Evolutionary conservation across 2,888 invertebrate genomes (phyloP), one percentile per base, ranked within the genome.

Genomic region (Frankliniella fusca): DNA sequence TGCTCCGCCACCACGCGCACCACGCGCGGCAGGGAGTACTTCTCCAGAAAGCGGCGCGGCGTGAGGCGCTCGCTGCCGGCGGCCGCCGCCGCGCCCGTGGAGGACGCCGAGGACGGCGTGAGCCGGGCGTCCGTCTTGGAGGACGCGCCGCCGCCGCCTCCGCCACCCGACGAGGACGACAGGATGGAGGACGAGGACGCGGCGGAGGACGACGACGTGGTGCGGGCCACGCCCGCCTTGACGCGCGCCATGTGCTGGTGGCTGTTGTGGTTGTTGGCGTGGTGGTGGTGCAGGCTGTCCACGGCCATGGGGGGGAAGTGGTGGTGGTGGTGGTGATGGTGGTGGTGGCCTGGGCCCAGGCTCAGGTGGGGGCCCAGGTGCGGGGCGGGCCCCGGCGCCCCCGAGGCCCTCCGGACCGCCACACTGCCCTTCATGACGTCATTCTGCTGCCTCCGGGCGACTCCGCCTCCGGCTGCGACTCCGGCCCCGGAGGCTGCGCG

Each of bases 1-100:
- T 12, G 23, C 23, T 76, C 80, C 20, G 83, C 61, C 81, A 79
- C 83, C 81, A 85, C 83, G 28, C 85, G 82, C 38, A 85, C 85
- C n/a, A 86, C 83, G 28, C 85, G 83, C 12, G 86, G 86, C 28
- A 86, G 84, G 1, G 85, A 84, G 82, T 85, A 85, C 80, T 84
- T 84, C 48, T 85, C 83, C 54, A 85, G 83, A 81, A 86, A 85
- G 65, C 85, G 84, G 10, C 85, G 84, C 18, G 85, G 85, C 12
- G 84, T 83, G 48, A 84, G 82, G 7, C 82, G 80, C 81, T 84
- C 84, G 70, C 23, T 23, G 23, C n/a, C 70, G 70, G 70, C 70
- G 23, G 70, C 8, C 27, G 70, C 5, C 23, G 27, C 61, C 61
- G 61, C 61, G 38, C 38, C 61, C 20, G 61, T 76, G 23, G 70